Evolutionary conservation across 2,113 vertebrate species (phyloP).

Genomic region (Accipiter cooperii): DNA sequence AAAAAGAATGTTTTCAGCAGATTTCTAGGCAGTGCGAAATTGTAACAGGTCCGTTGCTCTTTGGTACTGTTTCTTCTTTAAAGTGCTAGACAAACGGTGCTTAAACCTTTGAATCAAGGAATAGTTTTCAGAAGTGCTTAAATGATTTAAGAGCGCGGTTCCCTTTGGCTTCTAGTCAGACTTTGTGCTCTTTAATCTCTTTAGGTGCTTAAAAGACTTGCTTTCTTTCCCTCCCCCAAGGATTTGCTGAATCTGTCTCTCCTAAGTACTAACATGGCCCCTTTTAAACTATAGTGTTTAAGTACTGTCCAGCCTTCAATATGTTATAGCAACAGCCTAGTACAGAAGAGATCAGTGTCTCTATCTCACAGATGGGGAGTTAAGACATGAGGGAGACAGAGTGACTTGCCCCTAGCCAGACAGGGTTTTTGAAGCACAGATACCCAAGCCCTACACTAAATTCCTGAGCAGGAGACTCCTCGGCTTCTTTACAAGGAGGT

Average conservation of each 20-base stretch:
- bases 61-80: background rate
- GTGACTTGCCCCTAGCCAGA: background rate
- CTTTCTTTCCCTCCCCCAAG: background rate
- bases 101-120: background rate
- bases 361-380: background rate
- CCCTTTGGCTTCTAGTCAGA: background rate
- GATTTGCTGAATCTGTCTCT: background rate
- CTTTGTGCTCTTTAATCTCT: conserved; percentile 1
- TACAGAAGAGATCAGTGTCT: background rate
- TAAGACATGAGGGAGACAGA: background rate
- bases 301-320: background rate
- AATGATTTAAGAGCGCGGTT: background rate
- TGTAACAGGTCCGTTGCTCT: background rate
- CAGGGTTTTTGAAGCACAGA: background rate
- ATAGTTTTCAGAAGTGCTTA: background rate
- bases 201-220: background rate
- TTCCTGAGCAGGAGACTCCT: background rate
- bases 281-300: background rate
- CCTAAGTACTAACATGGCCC: too few relatives aligned
- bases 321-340: background rate
- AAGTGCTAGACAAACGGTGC: background rate
- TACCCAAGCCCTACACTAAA: background rate
- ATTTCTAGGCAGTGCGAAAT: background rate
- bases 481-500: rapidly evolving
- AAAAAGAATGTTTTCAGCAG: background rate